Evolutionary conservation across 37 sponge, comb jelly and placozoan genomes (phyloP).

Genomic region (Crambe crambe): DNA sequence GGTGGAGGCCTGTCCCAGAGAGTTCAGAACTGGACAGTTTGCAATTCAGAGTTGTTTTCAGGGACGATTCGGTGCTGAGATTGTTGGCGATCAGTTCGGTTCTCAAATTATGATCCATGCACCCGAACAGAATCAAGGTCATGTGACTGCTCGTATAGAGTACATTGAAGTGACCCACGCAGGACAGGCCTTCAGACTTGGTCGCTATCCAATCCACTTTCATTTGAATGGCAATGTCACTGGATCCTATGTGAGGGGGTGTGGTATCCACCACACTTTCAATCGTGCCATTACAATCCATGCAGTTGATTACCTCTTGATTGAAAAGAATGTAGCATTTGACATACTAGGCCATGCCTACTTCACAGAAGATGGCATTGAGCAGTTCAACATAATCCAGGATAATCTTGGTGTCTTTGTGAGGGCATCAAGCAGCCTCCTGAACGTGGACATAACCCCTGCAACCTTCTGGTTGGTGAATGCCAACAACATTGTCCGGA

Average conservation of each 20-base stretch:
- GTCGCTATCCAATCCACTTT: constrained; percentile 97
- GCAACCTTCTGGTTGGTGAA: constrained; percentile 96
- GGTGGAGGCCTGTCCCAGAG: constrained; percentile 68
- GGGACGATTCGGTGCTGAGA: constrained; percentile 90
- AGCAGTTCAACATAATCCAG: constrained; percentile 82
- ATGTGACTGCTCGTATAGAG: constrained; percentile 79
- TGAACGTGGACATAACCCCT: constrained; percentile 97
- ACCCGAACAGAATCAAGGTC: constrained; percentile 42
- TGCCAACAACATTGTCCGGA: constrained; percentile 78
- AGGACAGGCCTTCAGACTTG: constrained; percentile 95
- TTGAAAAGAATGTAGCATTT: constrained; percentile 95
- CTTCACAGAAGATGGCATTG: constrained; percentile 94
- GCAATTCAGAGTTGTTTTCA: constrained; percentile 91
- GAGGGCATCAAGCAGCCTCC: constrained; percentile 80
- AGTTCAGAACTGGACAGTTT: constrained; percentile 89
- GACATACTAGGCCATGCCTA: constrained; percentile 89
- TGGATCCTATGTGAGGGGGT: constrained; percentile 93
- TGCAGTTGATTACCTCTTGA: constrained; percentile 89
- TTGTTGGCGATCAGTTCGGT: constrained; percentile 88
- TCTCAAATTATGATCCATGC: constrained; percentile 96
- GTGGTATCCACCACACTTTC: constrained; percentile 93
- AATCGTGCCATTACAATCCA: constrained; percentile 96
- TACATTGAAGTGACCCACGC: constrained; percentile 92
- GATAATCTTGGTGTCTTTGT: constrained; percentile 94
- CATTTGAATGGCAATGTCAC: constrained; percentile 93